Evolutionary conservation across 2,797 vertebrate genomes (phyloP), one percentile per base, ranked within the genome.

Genomic region (Lacerta agilis): DNA sequence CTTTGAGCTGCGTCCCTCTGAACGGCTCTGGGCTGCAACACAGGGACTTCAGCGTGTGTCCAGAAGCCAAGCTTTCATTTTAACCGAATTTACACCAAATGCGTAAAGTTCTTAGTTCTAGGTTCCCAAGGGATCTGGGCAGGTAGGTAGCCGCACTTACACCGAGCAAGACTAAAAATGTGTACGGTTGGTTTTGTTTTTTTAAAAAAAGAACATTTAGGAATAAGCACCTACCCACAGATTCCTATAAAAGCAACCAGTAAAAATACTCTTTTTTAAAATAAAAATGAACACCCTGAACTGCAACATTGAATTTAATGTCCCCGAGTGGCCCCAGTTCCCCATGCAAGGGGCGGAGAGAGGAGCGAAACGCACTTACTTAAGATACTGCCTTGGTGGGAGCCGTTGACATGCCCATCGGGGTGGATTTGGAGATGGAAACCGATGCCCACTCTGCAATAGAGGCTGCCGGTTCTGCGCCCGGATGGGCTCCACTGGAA

Each of bases 381-480:
- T 96, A 98, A 96, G 90, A 96, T 97, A 94, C 96, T 97, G 90
- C 98, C 97, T 94, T 98, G 98, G 93, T 99, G 98, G 93, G 98
- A 98, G 90, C 99, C 99, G 96, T 99, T 99, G 90, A 99, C 98
- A 96, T 97, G 98, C 93, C 99, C 99, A 96, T 98, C 98, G 89
- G 98, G 97, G 95, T 99, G 98, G 94, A 99, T 98, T 97, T 99
- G 98, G 86, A 99, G 98, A 90, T 99, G 99, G 97, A 99, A 99
- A 36, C 99, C 99, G 96, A 99, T 99, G 96, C 99, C 98, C 90
- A 98, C 99, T 92, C 98, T 96, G 94, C 99, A 99, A 95, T 98
- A 99, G 36, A 99, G 97, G 91, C 98, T 97, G 95, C 98, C 98
- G 41, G 98, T 98, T 94, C 98, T 98, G 96, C 98, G 98, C 89